These are phyloP conservation scores for Drosophila guanche DNA, from an alignment of 1,140 invertebrate genomes.

Conservation along the genomic window DNA sequence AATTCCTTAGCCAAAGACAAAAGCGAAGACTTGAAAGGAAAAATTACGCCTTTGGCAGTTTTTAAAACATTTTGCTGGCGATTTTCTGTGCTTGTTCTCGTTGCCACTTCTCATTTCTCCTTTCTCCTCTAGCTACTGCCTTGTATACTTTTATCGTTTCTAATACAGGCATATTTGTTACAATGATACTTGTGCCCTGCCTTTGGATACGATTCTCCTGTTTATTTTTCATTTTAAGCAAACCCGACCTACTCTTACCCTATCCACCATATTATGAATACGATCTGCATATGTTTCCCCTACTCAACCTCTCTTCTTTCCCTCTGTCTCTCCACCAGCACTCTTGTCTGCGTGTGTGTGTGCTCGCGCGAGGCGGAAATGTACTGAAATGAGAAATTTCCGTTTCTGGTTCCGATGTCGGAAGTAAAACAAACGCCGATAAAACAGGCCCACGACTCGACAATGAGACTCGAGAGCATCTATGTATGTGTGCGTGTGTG, in stretches of 20 bases:
- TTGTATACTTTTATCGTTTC: constrained; percentile 65
- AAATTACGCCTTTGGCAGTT: constrained; percentile 56
- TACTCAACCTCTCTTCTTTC: constrained; percentile 1
- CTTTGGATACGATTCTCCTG: constrained; percentile 60
- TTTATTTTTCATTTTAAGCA: constrained; percentile 73
- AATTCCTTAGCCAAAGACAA: constrained; percentile 55
- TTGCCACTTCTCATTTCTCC: constrained; percentile 17
- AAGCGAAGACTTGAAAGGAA: constrained; percentile 50
- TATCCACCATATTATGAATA: constrained; percentile 63
- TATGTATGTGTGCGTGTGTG: constrained; percentile 11
- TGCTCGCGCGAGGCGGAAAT: constrained; percentile 65
- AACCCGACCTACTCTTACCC: constrained; percentile 4
- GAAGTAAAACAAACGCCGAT: constrained; percentile 81
- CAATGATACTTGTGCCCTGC: constrained; percentile 54
- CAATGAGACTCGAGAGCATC: constrained; percentile 23
- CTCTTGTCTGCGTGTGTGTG: constrained; percentile 4
- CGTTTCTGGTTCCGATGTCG: constrained; percentile 78
- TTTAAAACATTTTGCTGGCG: constrained; percentile 57
- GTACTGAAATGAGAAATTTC: constrained; percentile 81
- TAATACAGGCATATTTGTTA: constrained; percentile 78
- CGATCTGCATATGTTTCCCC: constrained; percentile 43
- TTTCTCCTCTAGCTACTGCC: constrained; percentile 8
- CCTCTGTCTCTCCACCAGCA: neutral
- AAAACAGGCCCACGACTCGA: constrained; percentile 54
- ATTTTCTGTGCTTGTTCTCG: constrained; percentile 42